These are phyloP conservation scores for Platyscapa corneri DNA, from an alignment of 1,140 invertebrate species.

Conservation along the genomic window DNA sequence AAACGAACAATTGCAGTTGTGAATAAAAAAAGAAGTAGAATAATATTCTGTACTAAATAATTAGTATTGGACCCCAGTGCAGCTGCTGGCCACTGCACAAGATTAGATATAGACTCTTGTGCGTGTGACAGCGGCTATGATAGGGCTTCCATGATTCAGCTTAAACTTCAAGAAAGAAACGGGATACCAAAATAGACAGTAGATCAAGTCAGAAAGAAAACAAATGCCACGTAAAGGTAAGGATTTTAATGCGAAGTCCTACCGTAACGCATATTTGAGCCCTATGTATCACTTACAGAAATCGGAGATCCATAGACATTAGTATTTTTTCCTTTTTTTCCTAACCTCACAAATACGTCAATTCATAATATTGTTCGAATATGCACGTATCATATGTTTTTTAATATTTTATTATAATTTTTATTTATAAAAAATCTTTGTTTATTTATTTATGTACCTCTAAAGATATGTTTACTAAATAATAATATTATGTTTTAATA, in stretches of 20 bases:
- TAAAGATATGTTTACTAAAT: no score
- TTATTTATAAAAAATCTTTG: no score
- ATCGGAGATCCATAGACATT: constrained; percentile 22
- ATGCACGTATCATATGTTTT: not conserved
- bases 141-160: constrained; percentile 76
- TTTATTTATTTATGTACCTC: not conserved
- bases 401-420: no score
- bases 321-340: not conserved
- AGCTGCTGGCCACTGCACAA: constrained; percentile 97
- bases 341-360: not conserved
- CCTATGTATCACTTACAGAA: constrained; percentile 56
- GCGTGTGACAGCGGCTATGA: constrained; percentile 98
- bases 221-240: constrained; percentile 12
- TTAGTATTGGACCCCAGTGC: constrained; percentile 80
- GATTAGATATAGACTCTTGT: constrained; percentile 95
- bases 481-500: no score
- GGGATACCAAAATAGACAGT: constrained; percentile 49
- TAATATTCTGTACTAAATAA: not conserved
- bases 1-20: not conserved
- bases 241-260: constrained; percentile 57
- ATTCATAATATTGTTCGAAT: not conserved
- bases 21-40: not conserved
- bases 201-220: constrained; percentile 47
- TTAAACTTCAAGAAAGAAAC: constrained; percentile 56
- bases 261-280: constrained; percentile 47